Conservation (phyloP, 1,140 invertebrate species). For the Rhopalosiphum padi region DNA sequence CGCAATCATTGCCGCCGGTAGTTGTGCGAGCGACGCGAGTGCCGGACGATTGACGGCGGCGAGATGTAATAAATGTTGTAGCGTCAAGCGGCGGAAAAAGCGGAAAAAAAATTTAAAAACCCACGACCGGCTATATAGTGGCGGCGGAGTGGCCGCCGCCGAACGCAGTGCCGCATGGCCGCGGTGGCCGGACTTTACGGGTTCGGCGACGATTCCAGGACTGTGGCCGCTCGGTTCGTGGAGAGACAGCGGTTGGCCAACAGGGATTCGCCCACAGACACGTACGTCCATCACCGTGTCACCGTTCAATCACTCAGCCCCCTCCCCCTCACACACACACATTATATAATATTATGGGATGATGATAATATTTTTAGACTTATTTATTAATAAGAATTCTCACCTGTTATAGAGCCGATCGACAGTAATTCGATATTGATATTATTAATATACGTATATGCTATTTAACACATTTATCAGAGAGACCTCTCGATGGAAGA, state of each 20-base stretch:
- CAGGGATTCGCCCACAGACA: slow-evolving; percentile 60
- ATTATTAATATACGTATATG: no score
- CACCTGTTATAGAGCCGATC: background rate
- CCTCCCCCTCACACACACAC: no score
- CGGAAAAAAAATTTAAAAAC: background rate
- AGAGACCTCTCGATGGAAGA: no score
- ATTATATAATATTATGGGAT: background rate
- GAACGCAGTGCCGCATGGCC: slow-evolving; percentile 62
- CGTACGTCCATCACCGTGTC: slow-evolving; percentile 59
- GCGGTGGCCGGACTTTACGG: slow-evolving; percentile 66
- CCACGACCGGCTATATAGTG: slow-evolving; percentile 14
- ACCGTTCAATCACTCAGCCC: background rate
- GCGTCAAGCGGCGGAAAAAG: background rate
- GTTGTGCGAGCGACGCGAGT: background rate
- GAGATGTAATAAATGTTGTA: background rate
- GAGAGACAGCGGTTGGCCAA: slow-evolving; percentile 60
- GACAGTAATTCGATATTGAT: background rate
- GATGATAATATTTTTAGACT: background rate
- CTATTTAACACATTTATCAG: background rate
- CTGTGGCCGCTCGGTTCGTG: slow-evolving; percentile 60
- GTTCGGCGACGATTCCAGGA: slow-evolving; percentile 64
- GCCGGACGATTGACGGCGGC: background rate
- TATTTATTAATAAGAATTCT: background rate
- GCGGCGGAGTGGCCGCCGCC: slow-evolving; percentile 31
- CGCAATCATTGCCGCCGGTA: background rate